Evolutionary conservation across 2,888 invertebrate species (phyloP), one percentile per base, ranked within the genome.

Genomic region (Hirudinaria manillensis): DNA sequence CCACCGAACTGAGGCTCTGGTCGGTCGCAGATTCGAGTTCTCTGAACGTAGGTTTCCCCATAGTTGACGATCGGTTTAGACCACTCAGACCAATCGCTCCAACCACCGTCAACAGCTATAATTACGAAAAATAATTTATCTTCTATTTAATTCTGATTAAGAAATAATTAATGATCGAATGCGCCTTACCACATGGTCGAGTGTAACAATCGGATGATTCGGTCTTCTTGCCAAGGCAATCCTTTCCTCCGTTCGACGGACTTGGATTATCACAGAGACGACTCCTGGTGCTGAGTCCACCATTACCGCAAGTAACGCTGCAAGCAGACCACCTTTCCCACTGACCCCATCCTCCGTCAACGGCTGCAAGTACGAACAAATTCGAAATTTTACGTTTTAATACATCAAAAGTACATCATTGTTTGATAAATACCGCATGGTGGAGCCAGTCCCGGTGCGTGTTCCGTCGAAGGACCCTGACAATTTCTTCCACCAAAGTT

Each of bases 1-100:
- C 85, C 85, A 56, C 83, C 84, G 78, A 81, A 80, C 56, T 80
- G 79, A 3, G 84, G 82, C 10, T 78, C 75, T 3, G 85, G 85
- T 66, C 81, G 81, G 78, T 84, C 80, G 79, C 85, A 85, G 6
- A 78, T 75, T 38, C 85, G 80, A 4, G 77, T 76, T 36, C 79
- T 74, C 7, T 85, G 78, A 0, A 75, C 61, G 21, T 81, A 79
- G 45, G 78, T 76, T 19, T 73, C 78, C 4, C 83, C 85, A 80
- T 85, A 85, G 0, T 81, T 78, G 4, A 77, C 78, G 76, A 81
- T 81, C 76, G 85, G 85, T 21, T 65, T 72, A 0, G 76, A 72
- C 78, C 78, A 78, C 3, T 61, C 67, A 13, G 34, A 55, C 78
- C 78, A 78, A 36, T 70, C 53, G 51, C 77, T 78, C 77, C 77